Percentiles rank a stretch among this genome's conserved stretches.
phyloP scores from a whole-genome alignment of 2,888 invertebrate species.

The Napeogenes sylphis region DNA sequence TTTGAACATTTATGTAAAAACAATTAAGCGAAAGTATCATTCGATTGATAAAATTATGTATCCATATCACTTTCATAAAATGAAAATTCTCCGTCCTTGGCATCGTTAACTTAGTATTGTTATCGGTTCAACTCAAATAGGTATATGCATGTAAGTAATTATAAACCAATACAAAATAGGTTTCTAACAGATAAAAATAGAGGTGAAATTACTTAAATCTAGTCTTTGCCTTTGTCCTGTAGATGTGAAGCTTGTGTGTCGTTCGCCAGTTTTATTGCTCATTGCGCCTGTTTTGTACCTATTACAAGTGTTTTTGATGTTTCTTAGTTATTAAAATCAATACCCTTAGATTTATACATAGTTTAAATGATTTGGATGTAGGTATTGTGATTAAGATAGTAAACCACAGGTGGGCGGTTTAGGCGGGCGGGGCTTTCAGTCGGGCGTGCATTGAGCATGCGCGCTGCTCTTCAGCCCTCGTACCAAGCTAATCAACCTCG shows the following conservation, averaged over 20 bases:
- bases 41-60: conserved; percentile 57
- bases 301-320: conserved; percentile 28
- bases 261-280: conserved; percentile 60
- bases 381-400: conserved; percentile 50
- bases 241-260: conserved; percentile 67
- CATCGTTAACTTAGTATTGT: conserved; percentile 24
- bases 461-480: conserved; percentile 44
- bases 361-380: conserved; percentile 32
- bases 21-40: conserved; percentile 59
- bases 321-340: conserved; percentile 19
- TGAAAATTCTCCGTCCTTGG: conserved; percentile 30
- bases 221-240: conserved; percentile 58
- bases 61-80: conserved; percentile 45
- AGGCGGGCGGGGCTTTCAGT: conserved; percentile 61
- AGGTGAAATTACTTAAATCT: conserved; percentile 41
- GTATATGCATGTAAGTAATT: conserved; percentile 40
- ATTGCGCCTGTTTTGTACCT: conserved; percentile 39
- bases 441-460: conserved; percentile 71
- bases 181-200: conserved; percentile 43
- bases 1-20: conserved; percentile 55
- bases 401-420: conserved; percentile 71
- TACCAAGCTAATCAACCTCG: conserved; percentile 36
- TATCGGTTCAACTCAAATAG: conserved; percentile 27
- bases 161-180: conserved; percentile 39
- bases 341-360: background rate